A percentile compares a stretch with the other conserved stretches of the same genome.
Evolutionary conservation across 2,113 vertebrate genomes (phyloP).

Genomic region (Stomatorhinus ivindoensis): DNA sequence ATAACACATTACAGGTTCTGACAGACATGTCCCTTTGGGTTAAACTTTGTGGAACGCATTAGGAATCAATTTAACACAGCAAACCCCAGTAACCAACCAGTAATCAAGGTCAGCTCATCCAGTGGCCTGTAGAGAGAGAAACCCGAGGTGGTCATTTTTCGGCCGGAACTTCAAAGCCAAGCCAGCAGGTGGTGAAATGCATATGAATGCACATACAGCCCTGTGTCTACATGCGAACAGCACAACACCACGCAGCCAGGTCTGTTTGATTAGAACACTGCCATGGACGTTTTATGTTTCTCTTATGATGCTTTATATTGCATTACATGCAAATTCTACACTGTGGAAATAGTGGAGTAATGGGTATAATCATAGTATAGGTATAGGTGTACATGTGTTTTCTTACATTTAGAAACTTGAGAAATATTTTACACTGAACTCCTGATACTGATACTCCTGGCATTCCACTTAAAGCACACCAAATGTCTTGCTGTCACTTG

Average conservation of each 20-base stretch:
- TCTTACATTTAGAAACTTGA: background rate
- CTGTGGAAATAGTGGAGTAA: background rate
- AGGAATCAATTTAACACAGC: slow-evolving; percentile 16
- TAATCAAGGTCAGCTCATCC: slow-evolving; percentile 19
- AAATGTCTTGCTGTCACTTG: background rate
- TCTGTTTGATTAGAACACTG: background rate
- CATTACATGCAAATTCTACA: background rate
- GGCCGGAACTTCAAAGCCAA: background rate
- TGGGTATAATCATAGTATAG: background rate
- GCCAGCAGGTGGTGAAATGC: background rate
- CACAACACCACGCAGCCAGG: background rate
- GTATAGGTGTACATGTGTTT: background rate
- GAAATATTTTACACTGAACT: background rate
- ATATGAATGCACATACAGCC: background rate
- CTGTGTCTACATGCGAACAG: background rate
- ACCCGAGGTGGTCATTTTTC: slow-evolving; percentile 26
- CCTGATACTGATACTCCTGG: background rate
- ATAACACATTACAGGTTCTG: background rate
- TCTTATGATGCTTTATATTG: background rate
- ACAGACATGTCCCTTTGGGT: background rate
- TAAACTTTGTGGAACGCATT: slow-evolving; percentile 14
- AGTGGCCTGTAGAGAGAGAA: slow-evolving; percentile 29
- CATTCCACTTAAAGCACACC: background rate
- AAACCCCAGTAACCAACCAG: slow-evolving; percentile 12
- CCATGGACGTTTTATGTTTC: background rate